phyloP scores from a whole-genome alignment of 2,797 vertebrate genomes.

The Pempheris klunzingeri region DNA sequence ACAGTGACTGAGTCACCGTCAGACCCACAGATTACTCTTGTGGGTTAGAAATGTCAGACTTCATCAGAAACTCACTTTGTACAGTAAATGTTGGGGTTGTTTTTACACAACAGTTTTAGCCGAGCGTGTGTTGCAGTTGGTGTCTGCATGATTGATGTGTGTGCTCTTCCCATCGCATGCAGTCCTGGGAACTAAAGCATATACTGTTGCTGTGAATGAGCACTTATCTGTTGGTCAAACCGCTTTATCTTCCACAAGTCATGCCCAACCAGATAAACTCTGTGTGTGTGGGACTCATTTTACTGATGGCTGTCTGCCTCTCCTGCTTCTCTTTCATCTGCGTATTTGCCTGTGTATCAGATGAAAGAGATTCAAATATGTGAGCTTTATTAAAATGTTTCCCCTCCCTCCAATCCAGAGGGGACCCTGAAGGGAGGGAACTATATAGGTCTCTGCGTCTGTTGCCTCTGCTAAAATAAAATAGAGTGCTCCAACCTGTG shows the following conservation, averaged over 20 bases:
- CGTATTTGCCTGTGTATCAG: constrained; percentile 36
- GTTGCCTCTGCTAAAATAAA: constrained; percentile 31
- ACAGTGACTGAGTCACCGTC: constrained; percentile 10
- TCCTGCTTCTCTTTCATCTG: constrained; percentile 23
- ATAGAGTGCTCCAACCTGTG: constrained; percentile 33
- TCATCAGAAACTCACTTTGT: constrained; percentile 31
- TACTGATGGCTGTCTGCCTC: constrained; percentile 6
- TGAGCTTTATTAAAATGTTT: constrained; percentile 43
- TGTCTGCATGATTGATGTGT: constrained; percentile 39
- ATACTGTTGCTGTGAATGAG: constrained; percentile 40
- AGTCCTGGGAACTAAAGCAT: constrained; percentile 36
- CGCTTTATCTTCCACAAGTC: constrained; percentile 13
- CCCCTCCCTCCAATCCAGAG: constrained; percentile 23
- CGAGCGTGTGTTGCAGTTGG: constrained; percentile 12
- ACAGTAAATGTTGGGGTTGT: constrained; percentile 13
- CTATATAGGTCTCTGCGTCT: constrained; percentile 28
- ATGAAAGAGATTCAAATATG: constrained; percentile 50
- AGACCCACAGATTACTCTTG: constrained; percentile 23
- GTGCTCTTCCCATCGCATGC: constrained; percentile 28
- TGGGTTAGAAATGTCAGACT: constrained; percentile 37
- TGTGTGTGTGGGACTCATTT: constrained; percentile 9
- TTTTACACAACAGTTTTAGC: constrained; percentile 11
- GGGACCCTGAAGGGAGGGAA: constrained; percentile 25
- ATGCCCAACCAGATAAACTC: constrained; percentile 15
- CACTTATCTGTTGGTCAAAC: constrained; percentile 36